Base-by-base conservation (phyloP, 2,797 vertebrate species). In the Pangasius mekongensis region DNA sequence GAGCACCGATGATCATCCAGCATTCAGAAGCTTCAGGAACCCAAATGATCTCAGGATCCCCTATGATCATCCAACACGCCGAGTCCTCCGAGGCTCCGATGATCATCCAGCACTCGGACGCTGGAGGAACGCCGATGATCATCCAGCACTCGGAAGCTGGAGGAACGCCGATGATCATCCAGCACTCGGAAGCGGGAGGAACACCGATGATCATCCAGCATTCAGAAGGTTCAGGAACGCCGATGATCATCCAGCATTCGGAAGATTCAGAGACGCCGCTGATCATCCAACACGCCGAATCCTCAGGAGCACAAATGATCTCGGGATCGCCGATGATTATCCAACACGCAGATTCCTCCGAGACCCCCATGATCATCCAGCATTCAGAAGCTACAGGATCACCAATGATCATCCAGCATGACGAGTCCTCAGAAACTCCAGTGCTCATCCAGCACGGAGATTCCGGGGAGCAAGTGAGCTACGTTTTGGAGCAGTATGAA, bases 401-500 rank as follows among this genome's bases (percentile, higher is more conserved):
- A 36, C 88, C 90, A 11, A 91, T 91, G 87, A 89, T 91, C 60
- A 90, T 90, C 82, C 91, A 85, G 73, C 91, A 92, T 1, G 89
- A 89, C 0, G 90, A 92, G 8, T 87, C 90, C 3, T 87, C 88
- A 24, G 91, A 92, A 52, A 67, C 91, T 0, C 91, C 91, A 2
- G 64, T 92, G 66, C 90, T 92, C 5, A 89, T 92, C 47, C 91
- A 91, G 58, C 91, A 92, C 8, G 90, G 90, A 83, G 87, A 89
- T 43, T 87, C 90, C 9, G 80, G 84, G 8, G 91, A 91, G 87
- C 90, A 90, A 87, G 90, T 92, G 11, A 90, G 89, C 14, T 91
- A 91, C 54, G 91, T 91, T 4, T 74, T 92, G 52, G 91, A 92
- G 87, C 90, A 92, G 89, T 91, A 89, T 30, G 91, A 91, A 87